Evolutionary conservation across 2,888 invertebrate species (phyloP).

Genomic region (Drosophila mimica): DNA sequence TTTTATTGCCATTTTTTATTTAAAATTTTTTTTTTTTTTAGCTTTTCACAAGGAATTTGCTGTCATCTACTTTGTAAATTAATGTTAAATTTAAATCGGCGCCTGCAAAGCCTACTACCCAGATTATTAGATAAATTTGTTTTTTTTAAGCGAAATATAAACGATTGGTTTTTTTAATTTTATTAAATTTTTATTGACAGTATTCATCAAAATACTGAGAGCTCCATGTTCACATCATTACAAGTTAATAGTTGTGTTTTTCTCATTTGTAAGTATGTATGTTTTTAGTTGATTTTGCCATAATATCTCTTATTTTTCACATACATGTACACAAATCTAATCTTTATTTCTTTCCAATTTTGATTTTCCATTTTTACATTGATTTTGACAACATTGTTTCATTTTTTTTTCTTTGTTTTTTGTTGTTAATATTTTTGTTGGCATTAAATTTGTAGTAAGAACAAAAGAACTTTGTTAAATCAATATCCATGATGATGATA

Average conservation of each 20-base stretch:
- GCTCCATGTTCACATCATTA: slow-evolving; percentile 85
- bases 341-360: slow-evolving; percentile 49
- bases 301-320: slow-evolving; percentile 61
- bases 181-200: slow-evolving; percentile 83
- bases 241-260: slow-evolving; percentile 78
- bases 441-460: slow-evolving; percentile 54
- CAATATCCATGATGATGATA: slow-evolving; percentile 50
- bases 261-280: slow-evolving; percentile 60
- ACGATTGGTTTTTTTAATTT: slow-evolving; percentile 68
- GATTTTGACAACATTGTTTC: slow-evolving; percentile 49
- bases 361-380: slow-evolving; percentile 59
- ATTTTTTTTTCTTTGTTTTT: slow-evolving; percentile 29
- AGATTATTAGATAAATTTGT: neutral
- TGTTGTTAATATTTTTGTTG: slow-evolving; percentile 41
- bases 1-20: slow-evolving; percentile 41
- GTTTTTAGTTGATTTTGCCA: slow-evolving; percentile 68
- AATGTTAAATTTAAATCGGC: slow-evolving; percentile 4
- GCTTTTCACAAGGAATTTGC: slow-evolving; percentile 32
- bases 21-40: neutral
- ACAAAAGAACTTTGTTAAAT: slow-evolving; percentile 46
- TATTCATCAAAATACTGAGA: slow-evolving; percentile 85
- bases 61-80: slow-evolving; percentile 26
- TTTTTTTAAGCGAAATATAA: slow-evolving; percentile 10
- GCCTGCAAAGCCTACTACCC: slow-evolving; percentile 31
- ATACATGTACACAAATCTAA: slow-evolving; percentile 74